A percentile compares a stretch with the other conserved stretches of the same genome.
Evolutionary conservation across 2,797 vertebrate genomes (phyloP).

Genomic region (Tenualosa ilisha): DNA sequence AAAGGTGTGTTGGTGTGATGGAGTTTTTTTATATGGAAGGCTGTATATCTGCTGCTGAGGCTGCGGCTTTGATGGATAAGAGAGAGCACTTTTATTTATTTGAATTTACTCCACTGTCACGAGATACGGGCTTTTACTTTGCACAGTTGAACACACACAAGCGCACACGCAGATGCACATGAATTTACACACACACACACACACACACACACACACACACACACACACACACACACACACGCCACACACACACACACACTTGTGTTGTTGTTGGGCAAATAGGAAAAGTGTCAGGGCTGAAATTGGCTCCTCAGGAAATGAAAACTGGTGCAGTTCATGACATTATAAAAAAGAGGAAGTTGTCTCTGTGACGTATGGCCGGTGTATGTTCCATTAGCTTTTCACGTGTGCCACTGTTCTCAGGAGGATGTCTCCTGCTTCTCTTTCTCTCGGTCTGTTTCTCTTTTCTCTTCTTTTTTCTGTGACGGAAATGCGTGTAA

Average conservation of each 20-base stretch:
- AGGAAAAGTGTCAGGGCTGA: constrained; percentile 38
- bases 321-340: constrained; percentile 51
- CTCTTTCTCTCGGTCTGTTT: constrained; percentile 13
- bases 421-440: constrained; percentile 21
- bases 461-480: not conserved
- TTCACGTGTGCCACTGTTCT: constrained; percentile 17
- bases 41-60: not conserved
- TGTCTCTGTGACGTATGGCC: constrained; percentile 30
- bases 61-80: not conserved
- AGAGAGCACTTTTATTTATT: constrained; percentile 16
- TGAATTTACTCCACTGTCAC: constrained; percentile 24
- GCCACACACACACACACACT: not conserved
- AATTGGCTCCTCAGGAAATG: constrained; percentile 53
- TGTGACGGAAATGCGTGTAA: constrained; percentile 24
- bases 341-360: constrained; percentile 44
- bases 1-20: not conserved
- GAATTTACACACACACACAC: not conserved
- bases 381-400: constrained; percentile 25
- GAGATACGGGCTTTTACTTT: not conserved
- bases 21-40: not conserved
- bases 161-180: not conserved
- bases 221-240: not conserved
- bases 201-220: not conserved
- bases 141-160: constrained; percentile 21
- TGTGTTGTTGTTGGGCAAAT: constrained; percentile 30